These are phyloP conservation scores for Pachycephus smyrnensis DNA, from an alignment of 2,888 invertebrate genomes.

Conservation along the genomic window DNA sequence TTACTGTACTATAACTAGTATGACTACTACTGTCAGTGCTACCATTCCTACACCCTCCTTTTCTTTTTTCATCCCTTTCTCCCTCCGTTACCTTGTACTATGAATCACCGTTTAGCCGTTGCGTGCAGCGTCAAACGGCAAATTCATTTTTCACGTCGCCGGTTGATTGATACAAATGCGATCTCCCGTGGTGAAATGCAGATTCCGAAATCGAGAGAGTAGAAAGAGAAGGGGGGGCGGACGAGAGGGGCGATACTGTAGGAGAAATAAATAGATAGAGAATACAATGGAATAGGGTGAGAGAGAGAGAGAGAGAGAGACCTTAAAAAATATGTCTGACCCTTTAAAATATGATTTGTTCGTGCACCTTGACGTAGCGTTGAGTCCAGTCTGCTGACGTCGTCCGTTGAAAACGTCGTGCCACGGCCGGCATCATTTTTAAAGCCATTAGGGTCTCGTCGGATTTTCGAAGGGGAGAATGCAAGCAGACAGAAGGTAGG, in stretches of 20 bases:
- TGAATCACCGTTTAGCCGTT: conserved; percentile 53
- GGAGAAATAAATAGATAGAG: neutral
- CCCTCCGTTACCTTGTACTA: conserved; percentile 23
- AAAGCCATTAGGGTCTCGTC: neutral
- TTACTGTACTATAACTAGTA: neutral
- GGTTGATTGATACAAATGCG: conserved; percentile 57
- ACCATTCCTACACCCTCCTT: conserved; percentile 15
- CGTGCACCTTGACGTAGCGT: neutral
- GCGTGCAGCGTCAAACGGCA: conserved; percentile 40
- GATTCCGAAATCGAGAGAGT: conserved; percentile 1
- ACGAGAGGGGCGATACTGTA: neutral
- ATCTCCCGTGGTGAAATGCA: conserved; percentile 28
- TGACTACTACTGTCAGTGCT: neutral
- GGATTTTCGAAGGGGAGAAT: neutral
- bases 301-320: neutral
- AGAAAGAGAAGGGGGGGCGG: neutral
- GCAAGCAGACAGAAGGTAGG: neutral
- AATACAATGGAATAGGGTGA: conserved; percentile 5
- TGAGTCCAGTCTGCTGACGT: neutral
- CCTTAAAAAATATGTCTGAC: neutral
- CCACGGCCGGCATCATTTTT: neutral
- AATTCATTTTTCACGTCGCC: conserved; percentile 58
- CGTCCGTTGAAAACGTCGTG: neutral
- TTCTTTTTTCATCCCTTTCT: neutral
- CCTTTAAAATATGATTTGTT: neutral